Conservation (phyloP, 2,797 vertebrate genomes). For the Thaleichthys pacificus region DNA sequence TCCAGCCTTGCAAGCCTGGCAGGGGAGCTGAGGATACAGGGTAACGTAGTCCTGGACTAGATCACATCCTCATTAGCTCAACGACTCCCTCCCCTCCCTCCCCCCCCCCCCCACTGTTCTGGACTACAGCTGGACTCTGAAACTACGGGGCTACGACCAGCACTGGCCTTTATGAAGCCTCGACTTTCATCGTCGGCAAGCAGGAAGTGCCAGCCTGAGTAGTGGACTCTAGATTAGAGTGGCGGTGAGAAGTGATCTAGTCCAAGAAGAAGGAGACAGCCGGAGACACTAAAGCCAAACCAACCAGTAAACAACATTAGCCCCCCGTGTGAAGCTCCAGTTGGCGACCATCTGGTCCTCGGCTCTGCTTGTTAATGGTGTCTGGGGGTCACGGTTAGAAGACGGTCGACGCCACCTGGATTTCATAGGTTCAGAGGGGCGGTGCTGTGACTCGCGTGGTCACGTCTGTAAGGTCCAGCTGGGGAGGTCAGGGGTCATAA, state of each 20-base stretch:
- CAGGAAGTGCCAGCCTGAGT: too few species aligned
- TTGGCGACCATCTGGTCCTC: constrained; percentile 48
- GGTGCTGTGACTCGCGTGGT: background rate
- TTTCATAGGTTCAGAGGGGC: too few species aligned
- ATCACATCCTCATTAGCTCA: constrained; percentile 26
- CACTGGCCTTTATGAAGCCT: too few species aligned
- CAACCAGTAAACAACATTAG: constrained; percentile 4
- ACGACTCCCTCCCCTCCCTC: background rate
- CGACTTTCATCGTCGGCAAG: too few species aligned
- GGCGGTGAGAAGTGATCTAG: too few species aligned
- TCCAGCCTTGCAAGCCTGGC: constrained; percentile 22
- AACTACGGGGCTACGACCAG: too few species aligned
- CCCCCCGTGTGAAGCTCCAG: background rate
- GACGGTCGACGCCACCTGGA: too few species aligned
- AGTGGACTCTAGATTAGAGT: background rate
- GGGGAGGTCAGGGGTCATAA: background rate
- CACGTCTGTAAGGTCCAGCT: background rate
- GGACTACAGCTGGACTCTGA: background rate
- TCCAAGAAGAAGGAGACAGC: background rate
- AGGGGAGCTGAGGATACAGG: constrained; percentile 49
- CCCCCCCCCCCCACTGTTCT: too few species aligned
- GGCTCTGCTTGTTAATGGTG: constrained; percentile 36
- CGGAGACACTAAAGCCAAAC: background rate
- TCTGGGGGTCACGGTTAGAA: background rate
- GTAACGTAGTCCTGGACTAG: constrained; percentile 48